Base-by-base conservation (phyloP, 2,888 invertebrate species). In the Hirtodrosophila duncani region DNA sequence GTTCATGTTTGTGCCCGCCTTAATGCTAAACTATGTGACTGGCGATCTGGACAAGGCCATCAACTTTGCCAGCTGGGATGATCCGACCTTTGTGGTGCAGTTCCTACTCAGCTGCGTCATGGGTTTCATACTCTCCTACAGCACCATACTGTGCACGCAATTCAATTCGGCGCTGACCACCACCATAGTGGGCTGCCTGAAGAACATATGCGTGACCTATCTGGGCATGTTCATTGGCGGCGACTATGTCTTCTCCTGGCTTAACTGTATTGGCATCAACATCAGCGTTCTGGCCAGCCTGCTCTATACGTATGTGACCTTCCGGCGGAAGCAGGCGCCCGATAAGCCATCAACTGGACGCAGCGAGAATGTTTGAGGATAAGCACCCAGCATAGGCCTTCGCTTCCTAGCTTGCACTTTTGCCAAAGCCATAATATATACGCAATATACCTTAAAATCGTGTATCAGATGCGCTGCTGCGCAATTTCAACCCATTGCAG, bases 121-220 rank as follows among this genome's bases (percentile, higher is more conserved):
- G 96, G 99, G 99, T 0, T 99, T 99, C 86, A 89, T 99, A 34
- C 89, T 99, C 38, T 96, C 95, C 30, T 99, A 98, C 86, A 95
- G 97, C 84, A 95, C 97, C 8, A 94, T 99, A 80, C 86, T 99
- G 27, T 99, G 99, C 87, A 99, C 99, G 0, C 92, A 94, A 78
- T 92, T 95, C 86, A 99, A 99, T 87, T 98, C 98, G 48, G 98
- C 99, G n/a, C 89, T 99, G 34, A 99, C 99, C 0, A 99, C 99
- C 0, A 98, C 98, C 3, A 98, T 99, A 53, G 96, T 99, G 65
- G 99, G 99, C 3, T 98, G 99, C 82, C 89, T 99, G 44, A 99
- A 99, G 89, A 99, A 99, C 88, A 94, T 99, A 69, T 91, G 97
- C 69, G 95, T 99, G 2, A 99, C 99, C 1, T 99, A 99, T 88